Evolutionary conservation across 2,113 vertebrate species (phyloP), one percentile per base, ranked within the genome.

Genomic region (Forbesichthys agassizii): DNA sequence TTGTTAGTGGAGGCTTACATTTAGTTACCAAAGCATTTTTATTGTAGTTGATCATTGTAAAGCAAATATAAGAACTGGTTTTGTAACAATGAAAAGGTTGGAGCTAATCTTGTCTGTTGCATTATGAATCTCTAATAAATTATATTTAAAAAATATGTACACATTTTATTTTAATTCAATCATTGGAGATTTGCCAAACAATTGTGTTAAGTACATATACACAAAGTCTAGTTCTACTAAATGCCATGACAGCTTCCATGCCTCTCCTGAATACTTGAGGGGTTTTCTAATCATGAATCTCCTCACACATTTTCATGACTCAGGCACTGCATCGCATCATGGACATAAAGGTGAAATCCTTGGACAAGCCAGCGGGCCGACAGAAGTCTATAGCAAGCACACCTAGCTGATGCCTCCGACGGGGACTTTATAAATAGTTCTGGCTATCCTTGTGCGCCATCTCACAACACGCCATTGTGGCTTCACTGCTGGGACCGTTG

Each of bases 341-440:
- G 6, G 16, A 52, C 3, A 11, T 52, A 66, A 77, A 69, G 53
- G 48, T 62, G 42, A 72, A 78, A 56, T 64, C 48, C 51, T 68
- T 52, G 47, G 71, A 55, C 61, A 72, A 51, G 59, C 68, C 75
- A 59, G 80, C 75, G 52, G 58, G 55, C 64, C 11, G 2, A 33
- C 58, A 60, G 70, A 64, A 73, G 65, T 52, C 67, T 27, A 54
- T 66, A 75, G 68, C 69, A 64, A 64, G 61, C 48, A 33, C 49
- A 75, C 81, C 70, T 68, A 18, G 36, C 20, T 51, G 73, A 76
- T 78, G 77, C 67, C 75, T 78, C 62, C 4, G 57, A 62, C 74
- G 70, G 75, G 67, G 73, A 52, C 62, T 86, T 79, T 89, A 90
- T 86, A 92, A 89, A 92, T 89, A 90, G 84, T 71, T 61, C 61